phyloP scores from a whole-genome alignment of 37 sponge, comb jelly and placozoan genomes.

The Ephydatia muelleri region DNA sequence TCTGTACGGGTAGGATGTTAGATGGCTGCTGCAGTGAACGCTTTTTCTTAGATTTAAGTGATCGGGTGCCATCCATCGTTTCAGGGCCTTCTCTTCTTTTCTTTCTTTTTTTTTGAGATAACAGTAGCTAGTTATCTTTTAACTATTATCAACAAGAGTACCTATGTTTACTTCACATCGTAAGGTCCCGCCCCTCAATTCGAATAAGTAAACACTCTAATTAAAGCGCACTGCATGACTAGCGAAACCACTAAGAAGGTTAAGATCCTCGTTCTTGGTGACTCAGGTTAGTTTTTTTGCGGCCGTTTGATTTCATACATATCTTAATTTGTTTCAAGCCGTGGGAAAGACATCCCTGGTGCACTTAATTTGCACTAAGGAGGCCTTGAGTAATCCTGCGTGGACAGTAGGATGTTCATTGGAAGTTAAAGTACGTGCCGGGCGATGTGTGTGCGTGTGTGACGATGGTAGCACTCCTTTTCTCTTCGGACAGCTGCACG shows the following conservation, averaged over 20 bases:
- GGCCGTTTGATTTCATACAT: not conserved
- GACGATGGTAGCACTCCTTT: not conserved
- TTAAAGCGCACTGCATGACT: slow-evolving; percentile 30
- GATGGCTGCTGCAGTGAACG: not conserved
- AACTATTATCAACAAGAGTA: not conserved
- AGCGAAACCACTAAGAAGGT: slow-evolving; percentile 75
- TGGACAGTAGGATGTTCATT: slow-evolving; percentile 93
- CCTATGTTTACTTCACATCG: not conserved
- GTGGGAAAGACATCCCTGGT: slow-evolving; percentile 96
- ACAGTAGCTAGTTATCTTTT: no score
- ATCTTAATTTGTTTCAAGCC: slow-evolving; percentile 43
- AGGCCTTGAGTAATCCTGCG: slow-evolving; percentile 49
- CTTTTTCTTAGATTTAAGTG: not conserved
- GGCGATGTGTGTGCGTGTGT: not conserved
- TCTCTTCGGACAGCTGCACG: slow-evolving; percentile 44
- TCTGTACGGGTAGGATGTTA: not conserved
- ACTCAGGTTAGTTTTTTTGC: slow-evolving; percentile 63
- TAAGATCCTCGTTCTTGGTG: slow-evolving; percentile 87
- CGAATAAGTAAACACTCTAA: not conserved
- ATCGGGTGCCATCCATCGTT: not conserved
- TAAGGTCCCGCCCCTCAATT: not conserved
- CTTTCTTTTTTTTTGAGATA: no score
- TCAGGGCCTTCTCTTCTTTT: no score
- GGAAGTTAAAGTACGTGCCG: slow-evolving; percentile 80
- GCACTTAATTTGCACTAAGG: slow-evolving; percentile 79